Evolutionary conservation across 2,888 invertebrate species (phyloP).

Genomic region (Helobdella robusta): DNA sequence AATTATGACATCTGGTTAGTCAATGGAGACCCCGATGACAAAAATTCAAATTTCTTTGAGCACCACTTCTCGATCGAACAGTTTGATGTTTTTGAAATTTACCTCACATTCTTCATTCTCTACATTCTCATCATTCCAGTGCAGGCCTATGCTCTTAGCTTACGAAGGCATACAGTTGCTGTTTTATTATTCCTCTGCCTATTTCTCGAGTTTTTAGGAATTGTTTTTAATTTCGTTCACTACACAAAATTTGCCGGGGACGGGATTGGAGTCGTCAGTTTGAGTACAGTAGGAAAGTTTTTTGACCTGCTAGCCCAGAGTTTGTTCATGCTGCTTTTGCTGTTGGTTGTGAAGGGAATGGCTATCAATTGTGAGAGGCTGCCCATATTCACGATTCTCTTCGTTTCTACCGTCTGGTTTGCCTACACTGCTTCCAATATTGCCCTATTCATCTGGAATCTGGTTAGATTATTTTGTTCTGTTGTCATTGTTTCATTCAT

Average conservation of each 20-base stretch:
- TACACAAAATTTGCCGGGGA: constrained; percentile 80
- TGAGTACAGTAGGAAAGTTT: constrained; percentile 80
- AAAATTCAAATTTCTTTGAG: constrained; percentile 65
- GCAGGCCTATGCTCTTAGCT: constrained; percentile 78
- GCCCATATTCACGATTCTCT: constrained; percentile 63
- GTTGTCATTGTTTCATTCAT: background rate
- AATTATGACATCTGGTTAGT: constrained; percentile 89
- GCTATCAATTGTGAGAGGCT: constrained; percentile 82
- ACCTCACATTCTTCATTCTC: constrained; percentile 72
- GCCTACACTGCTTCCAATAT: constrained; percentile 82
- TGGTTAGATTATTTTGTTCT: constrained; percentile 58
- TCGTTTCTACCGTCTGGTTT: constrained; percentile 79
- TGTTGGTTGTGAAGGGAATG: constrained; percentile 91
- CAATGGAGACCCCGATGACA: constrained; percentile 84
- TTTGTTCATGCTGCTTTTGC: constrained; percentile 79
- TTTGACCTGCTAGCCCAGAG: constrained; percentile 75
- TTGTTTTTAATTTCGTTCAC: constrained; percentile 77
- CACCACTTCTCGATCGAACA: constrained; percentile 90
- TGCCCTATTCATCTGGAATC: constrained; percentile 86
- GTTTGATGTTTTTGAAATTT: constrained; percentile 77
- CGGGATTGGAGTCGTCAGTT: constrained; percentile 72
- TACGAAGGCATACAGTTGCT: constrained; percentile 79
- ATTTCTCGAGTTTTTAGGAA: constrained; percentile 71
- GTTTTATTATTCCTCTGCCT: constrained; percentile 79
- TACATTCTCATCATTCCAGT: constrained; percentile 77